These are phyloP conservation scores for Xestia sexstrigata DNA, from an alignment of 2,888 invertebrate genomes.

Conservation along the genomic window DNA sequence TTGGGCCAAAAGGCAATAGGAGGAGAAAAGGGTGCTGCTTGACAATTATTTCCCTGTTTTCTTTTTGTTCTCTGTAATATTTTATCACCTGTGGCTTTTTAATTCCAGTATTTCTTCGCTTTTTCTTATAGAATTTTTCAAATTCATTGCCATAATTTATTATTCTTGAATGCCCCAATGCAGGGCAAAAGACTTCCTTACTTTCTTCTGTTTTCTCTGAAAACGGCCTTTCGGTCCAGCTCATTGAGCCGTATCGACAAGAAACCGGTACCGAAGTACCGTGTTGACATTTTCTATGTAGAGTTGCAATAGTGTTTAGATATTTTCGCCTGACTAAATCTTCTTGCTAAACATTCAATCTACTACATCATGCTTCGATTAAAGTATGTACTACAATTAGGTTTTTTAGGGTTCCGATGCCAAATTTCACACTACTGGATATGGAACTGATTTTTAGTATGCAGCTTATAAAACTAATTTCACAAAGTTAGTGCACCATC, in stretches of 20 bases:
- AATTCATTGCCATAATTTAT: conserved; percentile 25
- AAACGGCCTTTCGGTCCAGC: background rate
- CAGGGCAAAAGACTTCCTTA: background rate
- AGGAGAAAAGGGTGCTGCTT: background rate
- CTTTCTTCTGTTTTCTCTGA: conserved; percentile 8
- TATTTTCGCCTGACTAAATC: background rate
- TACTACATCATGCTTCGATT: background rate
- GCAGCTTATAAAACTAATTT: background rate
- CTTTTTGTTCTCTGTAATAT: background rate
- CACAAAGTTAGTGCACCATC: conserved; percentile 1
- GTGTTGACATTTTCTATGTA: background rate
- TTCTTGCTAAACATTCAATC: background rate
- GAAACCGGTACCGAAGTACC: background rate
- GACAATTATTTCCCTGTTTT: background rate
- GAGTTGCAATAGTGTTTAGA: background rate
- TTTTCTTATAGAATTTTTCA: conserved; percentile 1
- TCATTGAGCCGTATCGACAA: background rate
- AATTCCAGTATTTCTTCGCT: background rate
- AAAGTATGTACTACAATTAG: too few species aligned
- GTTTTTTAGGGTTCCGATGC: background rate
- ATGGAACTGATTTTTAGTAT: background rate
- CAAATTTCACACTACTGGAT: background rate
- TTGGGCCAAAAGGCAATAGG: background rate
- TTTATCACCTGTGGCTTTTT: conserved; percentile 1
- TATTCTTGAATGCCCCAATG: conserved; percentile 11